phyloP scores from a whole-genome alignment of 2,888 invertebrate species.

The Drosophila meridionalis region DNA sequence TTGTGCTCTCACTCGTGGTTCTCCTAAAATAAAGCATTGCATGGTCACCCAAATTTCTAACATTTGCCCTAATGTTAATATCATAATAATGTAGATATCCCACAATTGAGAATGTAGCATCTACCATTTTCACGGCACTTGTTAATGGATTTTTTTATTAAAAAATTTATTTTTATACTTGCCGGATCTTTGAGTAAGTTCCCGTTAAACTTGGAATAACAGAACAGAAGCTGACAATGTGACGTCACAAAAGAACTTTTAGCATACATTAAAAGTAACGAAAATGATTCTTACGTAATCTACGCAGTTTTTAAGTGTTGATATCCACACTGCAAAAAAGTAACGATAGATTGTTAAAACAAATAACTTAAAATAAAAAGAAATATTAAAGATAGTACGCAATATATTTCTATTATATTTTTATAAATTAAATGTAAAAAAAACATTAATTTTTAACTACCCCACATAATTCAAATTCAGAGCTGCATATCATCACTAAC shows the following conservation, averaged over 20 bases:
- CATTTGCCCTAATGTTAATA: slow-evolving; percentile 10
- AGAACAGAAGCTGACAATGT: background rate
- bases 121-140: background rate
- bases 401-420: too few species aligned
- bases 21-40: too few species aligned
- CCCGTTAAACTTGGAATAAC: background rate
- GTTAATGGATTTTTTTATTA: background rate
- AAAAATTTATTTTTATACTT: background rate
- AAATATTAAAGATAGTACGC: too few species aligned
- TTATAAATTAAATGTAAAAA: too few species aligned
- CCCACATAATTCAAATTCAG: too few species aligned
- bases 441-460: too few species aligned
- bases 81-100: background rate
- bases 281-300: too few species aligned
- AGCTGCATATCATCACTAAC: too few species aligned
- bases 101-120: background rate
- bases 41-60: background rate
- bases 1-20: too few species aligned
- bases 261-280: background rate
- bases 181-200: background rate
- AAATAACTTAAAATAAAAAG: too few species aligned
- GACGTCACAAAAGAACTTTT: background rate
- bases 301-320: background rate
- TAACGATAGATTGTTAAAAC: too few species aligned
- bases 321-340: background rate